Conservation (phyloP, 2,888 invertebrate species). For the Plebejus anna region DNA sequence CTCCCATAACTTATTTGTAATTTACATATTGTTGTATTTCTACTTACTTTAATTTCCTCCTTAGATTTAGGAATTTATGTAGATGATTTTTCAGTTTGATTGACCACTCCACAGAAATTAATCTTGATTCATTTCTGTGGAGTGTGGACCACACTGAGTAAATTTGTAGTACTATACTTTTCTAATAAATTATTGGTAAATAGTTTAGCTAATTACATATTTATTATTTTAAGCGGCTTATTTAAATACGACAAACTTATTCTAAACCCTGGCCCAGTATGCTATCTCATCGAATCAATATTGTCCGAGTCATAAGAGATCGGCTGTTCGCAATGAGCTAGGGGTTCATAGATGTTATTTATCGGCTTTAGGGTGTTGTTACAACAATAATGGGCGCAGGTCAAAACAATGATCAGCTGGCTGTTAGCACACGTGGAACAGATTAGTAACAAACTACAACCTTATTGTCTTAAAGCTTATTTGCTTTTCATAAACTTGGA, state of each 20-base stretch:
- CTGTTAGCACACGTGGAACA: neutral
- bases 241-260: neutral
- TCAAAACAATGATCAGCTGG: neutral
- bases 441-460: neutral
- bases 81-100: neutral
- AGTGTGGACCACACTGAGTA: too few species aligned
- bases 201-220: too few species aligned
- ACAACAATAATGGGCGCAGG: neutral
- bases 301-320: neutral
- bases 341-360: neutral
- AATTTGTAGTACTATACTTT: too few species aligned
- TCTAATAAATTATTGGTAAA: too few species aligned
- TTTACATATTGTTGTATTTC: neutral
- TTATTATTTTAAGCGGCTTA: neutral
- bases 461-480: neutral
- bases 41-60: neutral
- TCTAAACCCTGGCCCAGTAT: neutral
- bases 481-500: neutral
- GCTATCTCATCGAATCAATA: neutral
- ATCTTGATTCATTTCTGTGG: too few species aligned
- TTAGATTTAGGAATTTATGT: neutral
- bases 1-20: neutral
- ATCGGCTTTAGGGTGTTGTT: neutral
- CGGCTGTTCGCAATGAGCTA: neutral
- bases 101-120: too few species aligned